Base-by-base conservation (phyloP, 2,888 invertebrate genomes). In the Schrankia costaestrigalis region DNA sequence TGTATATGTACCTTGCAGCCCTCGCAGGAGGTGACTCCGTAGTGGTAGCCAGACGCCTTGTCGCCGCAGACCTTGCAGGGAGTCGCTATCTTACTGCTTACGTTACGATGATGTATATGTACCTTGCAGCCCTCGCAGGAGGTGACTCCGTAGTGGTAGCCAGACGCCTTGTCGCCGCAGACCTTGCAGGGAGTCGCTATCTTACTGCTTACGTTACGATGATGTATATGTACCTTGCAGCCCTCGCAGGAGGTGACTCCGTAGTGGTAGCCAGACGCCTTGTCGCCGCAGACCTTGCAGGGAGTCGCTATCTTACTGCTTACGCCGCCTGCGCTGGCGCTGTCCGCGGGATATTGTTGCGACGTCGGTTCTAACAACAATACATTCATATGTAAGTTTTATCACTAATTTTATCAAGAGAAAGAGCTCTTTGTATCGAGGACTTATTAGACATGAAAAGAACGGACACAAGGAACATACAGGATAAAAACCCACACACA, bases 91-190 rank as follows among this genome's bases (percentile, higher is more conserved):
- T n/a, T n/a, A n/a, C n/a, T n/a, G n/a, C n/a, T n/a, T n/a, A n/a
- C n/a, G n/a, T n/a, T n/a, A n/a, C n/a, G n/a, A n/a, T n/a, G n/a
- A 6, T n/a, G 8, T n/a, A 5, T 2, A 11, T 43, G 55, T 89
- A 97, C 97, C 94, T 98, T 98, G 89, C 98, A 98, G 56, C 98
- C 98, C 85, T 98, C 98, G 85, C 98, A 98, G 52, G 97, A 97
- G 48, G 97, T 98, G 59, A 98, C 98, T 33, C 98, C 98, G 92
- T 98, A 98, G 86, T 98, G 98, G 85, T 98, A 98, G 30, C 97
- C 97, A 13, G 95, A 95, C 18, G 97, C 95, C 71, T 96, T 95
- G 84, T 98, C 98, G 25, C 98, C 98, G 84, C 98, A n/a, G n/a
- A n/a, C n/a, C n/a, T n/a, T n/a, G n/a, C n/a, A n/a, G n/a, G n/a